These are phyloP conservation scores for Temnothorax unifasciatus DNA, from an alignment of 2,888 invertebrate species.

Conservation along the genomic window DNA sequence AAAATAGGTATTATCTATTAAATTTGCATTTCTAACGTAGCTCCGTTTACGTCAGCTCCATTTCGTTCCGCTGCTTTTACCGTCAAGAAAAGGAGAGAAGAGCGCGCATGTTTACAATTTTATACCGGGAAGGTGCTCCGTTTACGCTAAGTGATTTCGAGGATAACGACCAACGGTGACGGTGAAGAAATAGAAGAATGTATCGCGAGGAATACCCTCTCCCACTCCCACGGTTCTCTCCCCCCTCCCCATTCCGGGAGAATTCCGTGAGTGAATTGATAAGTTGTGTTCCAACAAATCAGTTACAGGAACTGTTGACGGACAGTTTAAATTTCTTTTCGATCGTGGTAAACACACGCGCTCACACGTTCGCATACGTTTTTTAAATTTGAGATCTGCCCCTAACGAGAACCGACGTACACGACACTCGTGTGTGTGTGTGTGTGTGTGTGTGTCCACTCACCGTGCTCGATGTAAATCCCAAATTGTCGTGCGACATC, in stretches of 20 bases:
- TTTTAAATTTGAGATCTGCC: background rate
- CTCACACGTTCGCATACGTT: too few species aligned
- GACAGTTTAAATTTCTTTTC: background rate
- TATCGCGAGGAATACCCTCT: background rate
- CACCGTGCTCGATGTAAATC: slow-evolving; percentile 84
- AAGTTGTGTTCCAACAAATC: background rate
- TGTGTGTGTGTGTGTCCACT: slow-evolving; percentile 70
- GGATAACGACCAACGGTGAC: background rate
- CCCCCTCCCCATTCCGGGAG: background rate
- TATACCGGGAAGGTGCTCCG: background rate
- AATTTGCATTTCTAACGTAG: background rate
- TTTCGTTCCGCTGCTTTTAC: background rate
- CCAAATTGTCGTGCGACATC: slow-evolving; percentile 84
- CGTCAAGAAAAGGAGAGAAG: background rate
- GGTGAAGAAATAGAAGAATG: background rate
- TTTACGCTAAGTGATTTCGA: background rate
- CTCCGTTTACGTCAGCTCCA: background rate
- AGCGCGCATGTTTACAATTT: slow-evolving; percentile 1
- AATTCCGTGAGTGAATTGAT: background rate
- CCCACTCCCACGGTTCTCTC: background rate
- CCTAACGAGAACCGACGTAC: background rate
- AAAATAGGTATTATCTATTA: background rate
- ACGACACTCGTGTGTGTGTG: background rate
- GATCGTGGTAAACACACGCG: background rate
- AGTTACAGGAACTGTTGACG: background rate